phyloP scores from a whole-genome alignment of 37 sponge, comb jelly and placozoan species.

The Axinella damicornis region DNA sequence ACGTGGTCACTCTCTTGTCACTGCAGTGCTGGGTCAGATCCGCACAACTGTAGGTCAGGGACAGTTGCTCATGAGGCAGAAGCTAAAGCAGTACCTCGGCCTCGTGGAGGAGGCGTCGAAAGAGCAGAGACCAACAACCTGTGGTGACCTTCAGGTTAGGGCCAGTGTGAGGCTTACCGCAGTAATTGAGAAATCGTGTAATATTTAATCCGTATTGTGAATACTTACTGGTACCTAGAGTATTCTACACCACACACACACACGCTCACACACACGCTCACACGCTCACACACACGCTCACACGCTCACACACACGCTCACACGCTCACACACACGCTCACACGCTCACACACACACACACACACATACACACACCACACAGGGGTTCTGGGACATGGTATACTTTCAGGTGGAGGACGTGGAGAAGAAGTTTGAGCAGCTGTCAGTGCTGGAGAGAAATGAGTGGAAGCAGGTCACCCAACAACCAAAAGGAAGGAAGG shows the following conservation, averaged over 20 bases:
- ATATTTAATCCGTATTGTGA: too few relatives aligned
- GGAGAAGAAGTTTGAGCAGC: constrained; percentile 53
- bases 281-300: too few relatives aligned
- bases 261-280: too few relatives aligned
- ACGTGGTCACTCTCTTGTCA: too few relatives aligned
- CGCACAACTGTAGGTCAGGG: constrained; percentile 75
- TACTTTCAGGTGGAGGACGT: constrained; percentile 76
- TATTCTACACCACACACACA: too few relatives aligned
- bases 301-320: too few relatives aligned
- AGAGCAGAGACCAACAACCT: constrained; percentile 7
- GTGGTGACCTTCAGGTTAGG: constrained; percentile 62
- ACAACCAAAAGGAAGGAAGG: constrained; percentile 26
- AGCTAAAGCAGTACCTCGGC: constrained; percentile 74
- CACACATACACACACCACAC: background rate
- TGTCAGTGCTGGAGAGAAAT: constrained; percentile 58
- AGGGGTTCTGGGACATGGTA: constrained; percentile 95
- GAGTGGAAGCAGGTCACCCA: constrained; percentile 39
- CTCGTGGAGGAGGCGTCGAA: constrained; percentile 69
- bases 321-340: too few relatives aligned
- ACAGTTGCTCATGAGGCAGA: constrained; percentile 74
- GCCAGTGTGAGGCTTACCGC: background rate
- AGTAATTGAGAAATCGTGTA: too few relatives aligned
- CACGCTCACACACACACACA: too few relatives aligned
- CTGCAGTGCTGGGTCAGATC: constrained; percentile 73
- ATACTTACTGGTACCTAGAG: too few relatives aligned